Evolutionary conservation across 1,140 invertebrate genomes (phyloP), one percentile per base, ranked within the genome.

Genomic region (Hyphantria cunea): DNA sequence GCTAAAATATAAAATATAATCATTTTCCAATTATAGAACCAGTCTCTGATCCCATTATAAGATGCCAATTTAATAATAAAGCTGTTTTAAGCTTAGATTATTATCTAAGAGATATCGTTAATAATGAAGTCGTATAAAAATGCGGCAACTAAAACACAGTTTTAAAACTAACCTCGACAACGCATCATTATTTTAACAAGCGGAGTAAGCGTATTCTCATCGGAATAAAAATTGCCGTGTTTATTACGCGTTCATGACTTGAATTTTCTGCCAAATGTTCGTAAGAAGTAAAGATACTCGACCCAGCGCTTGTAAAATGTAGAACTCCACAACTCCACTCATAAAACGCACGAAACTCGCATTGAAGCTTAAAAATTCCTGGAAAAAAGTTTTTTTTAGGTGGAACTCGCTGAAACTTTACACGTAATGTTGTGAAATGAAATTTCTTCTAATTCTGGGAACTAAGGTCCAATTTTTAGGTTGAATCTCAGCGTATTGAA

Each of bases 171-270:
- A 37, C 8, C 34, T 37, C 34, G 11, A 11, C 7, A 7, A 37
- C 34, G 8, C 34, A 32, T n/a, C 52, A 54, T 44, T 54, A 54
- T 14, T 54, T 10, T 54, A 44, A 44, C 52, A 44, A 54, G 41
- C 39, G 42, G 42, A 44, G 52, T 54, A 54, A 54, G 42, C 13
- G 52, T 54, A 44, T 13, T 44, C 10, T 34, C 53, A 56, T 56
- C 32, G 32, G 32, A 13, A 56, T 17, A 34, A 42, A 56, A 45
- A 45, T 56, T 41, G 13, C 42, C 0, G 41, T 56, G 53, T 47
- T 56, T 56, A 56, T 56, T 9, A 47, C 53, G 44, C 13, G 53
- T 47, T 56, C 53, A 56, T 54, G 52, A 54, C 44, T 14, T 33
- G 53, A 56, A 56, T 56, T 47, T 56, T 47, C 8, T 44, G 11